Evolutionary conservation across 2,113 vertebrate genomes (phyloP).

Genomic region (Trogon surrucura): DNA sequence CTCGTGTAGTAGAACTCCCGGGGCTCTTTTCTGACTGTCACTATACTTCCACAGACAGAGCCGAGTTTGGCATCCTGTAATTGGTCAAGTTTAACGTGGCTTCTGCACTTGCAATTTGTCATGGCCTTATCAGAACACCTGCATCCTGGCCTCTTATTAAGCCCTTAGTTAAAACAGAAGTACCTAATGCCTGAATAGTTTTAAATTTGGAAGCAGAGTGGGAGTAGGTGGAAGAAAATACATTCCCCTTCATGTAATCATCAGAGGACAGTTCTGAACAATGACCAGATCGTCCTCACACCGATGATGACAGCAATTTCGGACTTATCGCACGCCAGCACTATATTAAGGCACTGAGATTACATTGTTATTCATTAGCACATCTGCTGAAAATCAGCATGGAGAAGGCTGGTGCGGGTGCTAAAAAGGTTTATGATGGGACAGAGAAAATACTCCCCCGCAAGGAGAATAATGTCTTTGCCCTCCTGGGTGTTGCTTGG

Average conservation of each 20-base stretch:
- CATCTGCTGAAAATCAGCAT: conserved; percentile 77
- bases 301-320: conserved; percentile 76
- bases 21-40: not conserved
- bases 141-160: conserved; percentile 44
- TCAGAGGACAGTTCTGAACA: conserved; percentile 76
- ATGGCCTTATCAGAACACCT: conserved; percentile 35
- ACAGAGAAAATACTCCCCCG: not conserved
- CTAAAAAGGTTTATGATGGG: conserved; percentile 20
- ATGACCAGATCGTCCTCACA: conserved; percentile 77
- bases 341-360: conserved; percentile 84
- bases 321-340: conserved; percentile 75
- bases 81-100: not conserved
- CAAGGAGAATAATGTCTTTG: not conserved
- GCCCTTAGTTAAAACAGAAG: conserved; percentile 26
- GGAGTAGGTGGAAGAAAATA: conserved; percentile 63
- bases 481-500: not conserved
- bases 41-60: not conserved
- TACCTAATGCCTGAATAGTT: conserved; percentile 18
- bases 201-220: conserved; percentile 65
- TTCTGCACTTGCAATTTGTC: conserved; percentile 18
- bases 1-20: not conserved
- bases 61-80: not conserved
- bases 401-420: conserved; percentile 38
- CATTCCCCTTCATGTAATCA: conserved; percentile 69
- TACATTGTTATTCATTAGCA: conserved; percentile 73